Evolutionary conservation across 2,888 invertebrate genomes (phyloP), one percentile per base, ranked within the genome.

Genomic region (Meiosimyza decipiens): DNA sequence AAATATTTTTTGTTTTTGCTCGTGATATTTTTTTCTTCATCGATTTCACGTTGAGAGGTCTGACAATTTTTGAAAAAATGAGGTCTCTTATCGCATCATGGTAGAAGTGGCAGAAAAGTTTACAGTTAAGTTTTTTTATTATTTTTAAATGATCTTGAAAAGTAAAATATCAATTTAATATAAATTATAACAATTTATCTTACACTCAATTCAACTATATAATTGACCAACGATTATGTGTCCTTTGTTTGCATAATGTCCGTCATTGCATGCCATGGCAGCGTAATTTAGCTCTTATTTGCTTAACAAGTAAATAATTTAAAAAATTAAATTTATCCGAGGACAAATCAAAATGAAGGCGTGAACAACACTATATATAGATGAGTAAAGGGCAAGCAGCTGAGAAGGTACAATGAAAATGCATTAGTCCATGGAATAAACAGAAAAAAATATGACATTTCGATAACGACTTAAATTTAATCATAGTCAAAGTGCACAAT

Each of bases 181-280:
- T 69, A 68, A 51, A 60, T 60, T 51, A 71, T 64, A 55, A 55
- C 49, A 64, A 71, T 71, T 64, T 50, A 54, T 18, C 15, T 55
- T 55, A 40, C 28, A 40, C 50, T 64, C 55, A 64, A 64, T 71
- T 71, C 57, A 59, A 49, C 64, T 64, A 64, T 65, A 64, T 63
- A 63, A 63, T 63, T 63, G 63, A 47, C 16, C 47, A 63, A 47
- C 63, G 49, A 63, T 63, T 63, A 63, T 63, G 63, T 63, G n/a
- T n/a, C 47, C 40, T 16, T 49, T 63, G 63, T 63, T 63, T 63
- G 47, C 63, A 40, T 47, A 63, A 49, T 40, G 47, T 15, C 18
- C 12, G 47, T 40, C 6, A 49, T 18, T 49, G 18, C 47, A 63
- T 63, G 47, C 13, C 49, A 16, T 47, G 16, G 47, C 49, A 12